A percentile compares a stretch with the other conserved stretches of the same genome.
Conservation (phyloP, 2,113 vertebrate species). For the Vicugna pacos region DNA sequence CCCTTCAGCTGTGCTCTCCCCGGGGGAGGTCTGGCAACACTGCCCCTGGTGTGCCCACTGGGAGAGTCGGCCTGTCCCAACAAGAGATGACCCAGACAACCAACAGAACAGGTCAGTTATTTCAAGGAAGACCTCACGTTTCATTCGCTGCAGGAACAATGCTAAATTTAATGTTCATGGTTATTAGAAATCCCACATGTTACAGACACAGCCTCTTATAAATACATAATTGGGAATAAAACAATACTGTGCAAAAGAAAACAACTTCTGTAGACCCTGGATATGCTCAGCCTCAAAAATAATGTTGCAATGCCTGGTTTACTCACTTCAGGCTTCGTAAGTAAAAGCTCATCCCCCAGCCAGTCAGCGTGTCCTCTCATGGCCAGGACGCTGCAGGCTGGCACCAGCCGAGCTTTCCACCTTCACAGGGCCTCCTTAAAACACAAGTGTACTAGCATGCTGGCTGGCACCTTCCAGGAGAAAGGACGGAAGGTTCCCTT, state of each 20-base stretch:
- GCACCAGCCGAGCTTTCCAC: not conserved
- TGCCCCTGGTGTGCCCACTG: too few species aligned
- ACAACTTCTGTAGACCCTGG: not conserved
- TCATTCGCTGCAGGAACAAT: not conserved
- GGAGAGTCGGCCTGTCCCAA: rapidly evolving
- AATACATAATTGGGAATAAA: not conserved
- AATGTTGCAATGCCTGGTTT: not conserved
- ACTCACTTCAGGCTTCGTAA: not conserved
- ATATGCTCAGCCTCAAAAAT: not conserved
- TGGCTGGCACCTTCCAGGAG: not conserved
- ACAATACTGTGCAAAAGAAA: not conserved
- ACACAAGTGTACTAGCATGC: not conserved
- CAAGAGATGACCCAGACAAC: not conserved
- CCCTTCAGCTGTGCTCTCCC: not conserved
- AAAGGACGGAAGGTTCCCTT: not conserved
- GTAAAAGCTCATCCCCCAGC: not conserved
- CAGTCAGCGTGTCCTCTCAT: not conserved
- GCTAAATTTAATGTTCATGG: too few species aligned
- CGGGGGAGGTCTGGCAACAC: not conserved
- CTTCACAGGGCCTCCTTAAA: not conserved
- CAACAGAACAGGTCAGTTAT: not conserved
- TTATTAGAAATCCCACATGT: not conserved
- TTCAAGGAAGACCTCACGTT: not conserved
- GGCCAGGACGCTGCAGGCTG: not conserved
- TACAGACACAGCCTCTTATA: not conserved